A percentile compares a stretch with the other conserved stretches of the same genome.
phyloP scores from a whole-genome alignment of 1,140 invertebrate species.

The Euglossa dilemma region DNA sequence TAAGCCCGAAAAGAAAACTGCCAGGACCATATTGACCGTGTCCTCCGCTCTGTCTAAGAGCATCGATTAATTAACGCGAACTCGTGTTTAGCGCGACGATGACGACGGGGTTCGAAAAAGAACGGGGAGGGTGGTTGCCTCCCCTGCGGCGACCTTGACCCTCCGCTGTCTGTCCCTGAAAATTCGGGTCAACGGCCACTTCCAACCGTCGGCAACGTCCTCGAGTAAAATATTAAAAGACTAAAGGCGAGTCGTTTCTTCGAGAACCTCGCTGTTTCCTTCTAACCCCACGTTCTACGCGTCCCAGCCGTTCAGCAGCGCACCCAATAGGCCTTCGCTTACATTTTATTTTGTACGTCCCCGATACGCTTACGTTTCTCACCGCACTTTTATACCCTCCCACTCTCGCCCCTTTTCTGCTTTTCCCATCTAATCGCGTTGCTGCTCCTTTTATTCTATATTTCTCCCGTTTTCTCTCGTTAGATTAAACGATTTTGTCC shows the following conservation, averaged over 20 bases:
- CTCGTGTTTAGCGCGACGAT: slow-evolving; percentile 56
- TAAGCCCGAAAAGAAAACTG: slow-evolving; percentile 60
- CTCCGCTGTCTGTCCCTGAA: slow-evolving; percentile 34
- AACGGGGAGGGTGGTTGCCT: not conserved
- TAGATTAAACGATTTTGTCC: not conserved
- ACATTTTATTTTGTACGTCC: slow-evolving; percentile 17
- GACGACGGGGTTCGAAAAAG: slow-evolving; percentile 31
- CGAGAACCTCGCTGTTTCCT: slow-evolving; percentile 23
- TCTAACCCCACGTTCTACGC: not conserved
- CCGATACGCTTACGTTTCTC: slow-evolving; percentile 21
- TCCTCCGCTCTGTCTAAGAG: slow-evolving; percentile 60
- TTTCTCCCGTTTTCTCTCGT: not conserved
- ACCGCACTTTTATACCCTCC: not conserved
- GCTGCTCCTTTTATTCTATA: not conserved
- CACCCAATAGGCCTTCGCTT: slow-evolving; percentile 11
- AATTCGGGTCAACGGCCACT: slow-evolving; percentile 47
- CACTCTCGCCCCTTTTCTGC: slow-evolving; percentile 19
- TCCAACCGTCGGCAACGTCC: slow-evolving; percentile 51
- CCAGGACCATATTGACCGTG: slow-evolving; percentile 69
- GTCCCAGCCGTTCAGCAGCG: not conserved
- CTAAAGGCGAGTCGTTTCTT: slow-evolving; percentile 60
- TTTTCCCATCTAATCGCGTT: not conserved
- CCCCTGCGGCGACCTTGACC: slow-evolving; percentile 46
- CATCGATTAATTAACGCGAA: slow-evolving; percentile 67
- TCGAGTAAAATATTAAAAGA: slow-evolving; percentile 66